Evolutionary conservation across 2,888 invertebrate genomes (phyloP).

Genomic region (Lasioglossum figueresi): DNA sequence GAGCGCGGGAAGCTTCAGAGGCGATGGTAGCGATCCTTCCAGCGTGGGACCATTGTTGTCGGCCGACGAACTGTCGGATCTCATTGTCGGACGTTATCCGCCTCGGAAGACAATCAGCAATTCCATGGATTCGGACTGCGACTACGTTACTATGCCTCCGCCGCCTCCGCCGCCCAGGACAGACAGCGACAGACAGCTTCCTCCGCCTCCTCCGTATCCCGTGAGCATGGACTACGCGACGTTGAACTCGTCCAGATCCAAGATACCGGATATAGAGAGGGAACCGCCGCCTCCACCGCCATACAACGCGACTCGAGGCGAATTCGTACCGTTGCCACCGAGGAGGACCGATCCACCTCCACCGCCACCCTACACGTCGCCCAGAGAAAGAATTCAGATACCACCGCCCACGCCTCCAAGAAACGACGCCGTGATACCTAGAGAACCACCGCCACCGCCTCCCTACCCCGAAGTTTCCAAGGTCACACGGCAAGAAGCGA

Average conservation of each 20-base stretch:
- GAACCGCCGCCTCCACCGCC: conserved; percentile 89
- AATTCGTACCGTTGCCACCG: conserved; percentile 87
- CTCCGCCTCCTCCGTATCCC: conserved; percentile 84
- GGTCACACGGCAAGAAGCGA: conserved; percentile 67
- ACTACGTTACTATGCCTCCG: conserved; percentile 91
- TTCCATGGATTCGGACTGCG: conserved; percentile 94
- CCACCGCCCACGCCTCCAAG: conserved; percentile 83
- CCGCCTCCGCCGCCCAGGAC: conserved; percentile 88
- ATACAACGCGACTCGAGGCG: conserved; percentile 85
- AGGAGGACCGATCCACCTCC: conserved; percentile 88
- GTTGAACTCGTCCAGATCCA: conserved; percentile 71
- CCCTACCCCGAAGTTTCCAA: conserved; percentile 84
- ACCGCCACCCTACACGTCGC: conserved; percentile 85
- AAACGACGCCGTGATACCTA: conserved; percentile 84
- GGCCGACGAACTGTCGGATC: conserved; percentile 92
- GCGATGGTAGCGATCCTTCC: conserved; percentile 95
- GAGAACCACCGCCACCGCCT: conserved; percentile 87
- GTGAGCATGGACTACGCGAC: conserved; percentile 76
- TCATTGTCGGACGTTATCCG: conserved; percentile 93
- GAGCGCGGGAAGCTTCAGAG: conserved; percentile 93
- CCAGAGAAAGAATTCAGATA: conserved; percentile 81
- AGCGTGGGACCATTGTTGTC: conserved; percentile 91
- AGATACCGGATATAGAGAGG: conserved; percentile 69
- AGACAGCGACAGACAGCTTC: conserved; percentile 86
- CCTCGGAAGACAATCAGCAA: conserved; percentile 92